Evolutionary conservation across 2,113 vertebrate species (phyloP), one percentile per base, ranked within the genome.

Genomic region (Misgurnus mizolepis): DNA sequence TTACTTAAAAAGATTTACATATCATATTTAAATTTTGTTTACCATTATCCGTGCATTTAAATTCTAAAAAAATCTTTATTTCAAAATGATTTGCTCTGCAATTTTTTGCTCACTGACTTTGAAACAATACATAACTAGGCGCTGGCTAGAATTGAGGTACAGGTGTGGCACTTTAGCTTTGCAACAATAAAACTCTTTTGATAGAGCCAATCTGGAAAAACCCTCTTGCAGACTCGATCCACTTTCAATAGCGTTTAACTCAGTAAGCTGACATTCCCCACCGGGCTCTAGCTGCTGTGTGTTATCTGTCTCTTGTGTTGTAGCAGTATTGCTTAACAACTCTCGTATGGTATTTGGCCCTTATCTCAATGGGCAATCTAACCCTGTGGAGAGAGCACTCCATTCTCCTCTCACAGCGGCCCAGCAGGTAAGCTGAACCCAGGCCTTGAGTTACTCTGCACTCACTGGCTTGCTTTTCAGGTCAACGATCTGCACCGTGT

Each of bases 391-490:
- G 81, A 83, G 70, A 73, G 73, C 73, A 78, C 84, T 78, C 84
- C 27, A 50, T 75, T 78, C 65, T 50, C 65, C 76, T 79, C 81
- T 80, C 62, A 65, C 71, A 71, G 70, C 62, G 74, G 75, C 78
- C 77, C 75, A 62, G 70, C 80, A 82, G 85, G 85, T 88, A 86
- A 88, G 43, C 70, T 85, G 83, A 88, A 85, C 85, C 83, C 41
- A 4, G 80, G 80, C 85, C 87, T 88, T 86, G 80, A 85, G 81
- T 88, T 85, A 85, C 80, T 64, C 79, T 81, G 53, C 66, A 27
- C 79, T 81, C 84, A 66, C 64, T 56, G 72, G 50, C 74, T 80
- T 64, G 27, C 84, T 83, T 82, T 85, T 83, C 84, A 82, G 84
- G 84, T 86, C 84, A 86, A 56, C 79, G 77, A 70, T 78, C 82